A percentile compares a stretch with the other conserved stretches of the same genome.
Conservation (phyloP, 1,140 invertebrate species). For the Adoxophyes honmai region DNA sequence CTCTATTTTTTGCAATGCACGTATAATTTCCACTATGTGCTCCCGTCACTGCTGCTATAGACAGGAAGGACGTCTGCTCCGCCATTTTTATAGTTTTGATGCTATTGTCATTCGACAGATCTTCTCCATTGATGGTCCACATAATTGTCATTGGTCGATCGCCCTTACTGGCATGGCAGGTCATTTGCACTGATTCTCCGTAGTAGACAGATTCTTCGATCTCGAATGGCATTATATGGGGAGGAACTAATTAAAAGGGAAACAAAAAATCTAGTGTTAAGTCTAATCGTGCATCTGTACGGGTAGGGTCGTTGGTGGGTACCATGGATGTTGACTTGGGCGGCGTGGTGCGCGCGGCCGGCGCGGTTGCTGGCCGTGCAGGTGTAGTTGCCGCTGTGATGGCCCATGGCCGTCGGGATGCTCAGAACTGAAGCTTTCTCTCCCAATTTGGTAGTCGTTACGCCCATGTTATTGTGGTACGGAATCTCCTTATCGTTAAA, state of each 20-base stretch:
- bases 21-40: slow-evolving; percentile 82
- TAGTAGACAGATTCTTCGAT: slow-evolving; percentile 81
- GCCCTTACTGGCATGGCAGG: slow-evolving; percentile 86
- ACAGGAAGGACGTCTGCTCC: slow-evolving; percentile 81
- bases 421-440: slow-evolving; percentile 86
- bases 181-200: slow-evolving; percentile 84
- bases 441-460: slow-evolving; percentile 85
- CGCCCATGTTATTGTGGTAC: slow-evolving; percentile 79
- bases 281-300: slow-evolving; percentile 71
- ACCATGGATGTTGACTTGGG: slow-evolving; percentile 87
- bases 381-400: slow-evolving; percentile 87
- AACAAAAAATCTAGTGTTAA: slow-evolving; percentile 55
- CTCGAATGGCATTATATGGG: slow-evolving; percentile 84
- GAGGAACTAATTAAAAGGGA: slow-evolving; percentile 80
- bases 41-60: slow-evolving; percentile 81
- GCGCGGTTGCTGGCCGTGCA: slow-evolving; percentile 87
- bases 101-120: slow-evolving; percentile 63
- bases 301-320: slow-evolving; percentile 48
- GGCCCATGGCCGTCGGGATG: slow-evolving; percentile 85
- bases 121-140: slow-evolving; percentile 85
- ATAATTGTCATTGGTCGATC: slow-evolving; percentile 84
- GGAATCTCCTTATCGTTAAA: slow-evolving; percentile 81
- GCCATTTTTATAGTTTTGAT: slow-evolving; percentile 79
- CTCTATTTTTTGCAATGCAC: slow-evolving; percentile 82
- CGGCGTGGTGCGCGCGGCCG: slow-evolving; percentile 82